phyloP scores from a whole-genome alignment of 1,140 invertebrate species.

The Uloborus diversus region DNA sequence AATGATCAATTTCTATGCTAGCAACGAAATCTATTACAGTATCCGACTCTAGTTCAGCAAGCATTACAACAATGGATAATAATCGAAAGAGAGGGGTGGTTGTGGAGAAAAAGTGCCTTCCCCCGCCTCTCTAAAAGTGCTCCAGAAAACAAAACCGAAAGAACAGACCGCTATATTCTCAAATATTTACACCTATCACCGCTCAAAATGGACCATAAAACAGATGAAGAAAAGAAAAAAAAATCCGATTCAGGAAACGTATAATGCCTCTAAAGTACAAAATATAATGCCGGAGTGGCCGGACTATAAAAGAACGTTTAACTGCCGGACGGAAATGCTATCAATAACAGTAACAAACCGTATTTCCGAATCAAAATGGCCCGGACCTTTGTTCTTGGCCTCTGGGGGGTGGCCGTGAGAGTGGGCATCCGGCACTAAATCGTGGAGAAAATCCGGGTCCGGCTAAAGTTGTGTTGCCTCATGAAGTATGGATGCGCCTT shows the following conservation, averaged over 20 bases:
- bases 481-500: conserved; percentile 42
- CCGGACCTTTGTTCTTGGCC: conserved; percentile 22
- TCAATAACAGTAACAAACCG: conserved; percentile 54
- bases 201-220: background rate
- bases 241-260: conserved; percentile 25
- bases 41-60: no score
- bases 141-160: no score
- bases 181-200: conserved; percentile 28
- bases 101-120: no score
- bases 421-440: conserved; percentile 34
- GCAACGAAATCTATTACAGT: no score
- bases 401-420: conserved; percentile 12
- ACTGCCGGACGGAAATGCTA: conserved; percentile 43
- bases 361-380: conserved; percentile 42
- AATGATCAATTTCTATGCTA: no score
- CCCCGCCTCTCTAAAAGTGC: no score
- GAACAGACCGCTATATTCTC: background rate
- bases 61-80: no score
- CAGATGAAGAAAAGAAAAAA: conserved; percentile 15
- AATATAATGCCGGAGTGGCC: conserved; percentile 38
- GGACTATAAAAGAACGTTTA: conserved; percentile 51
- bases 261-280: conserved; percentile 49
- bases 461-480: conserved; percentile 3
- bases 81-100: no score
- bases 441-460: conserved; percentile 26